phyloP scores from a whole-genome alignment of 2,888 invertebrate genomes.

The Ophion obscuratus region DNA sequence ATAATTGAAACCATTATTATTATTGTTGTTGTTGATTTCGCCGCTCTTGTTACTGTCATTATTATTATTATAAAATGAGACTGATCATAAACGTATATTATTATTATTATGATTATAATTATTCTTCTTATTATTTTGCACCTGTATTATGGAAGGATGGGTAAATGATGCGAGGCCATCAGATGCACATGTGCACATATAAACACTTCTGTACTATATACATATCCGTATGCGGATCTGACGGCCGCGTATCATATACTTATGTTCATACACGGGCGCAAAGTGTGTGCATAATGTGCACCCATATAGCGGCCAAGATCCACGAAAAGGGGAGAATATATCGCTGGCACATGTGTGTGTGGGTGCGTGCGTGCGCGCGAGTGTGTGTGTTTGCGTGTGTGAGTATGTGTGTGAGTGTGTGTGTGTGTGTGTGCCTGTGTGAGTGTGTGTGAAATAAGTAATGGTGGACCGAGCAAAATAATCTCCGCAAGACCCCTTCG shows the following conservation, averaged over 20 bases:
- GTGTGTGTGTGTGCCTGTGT: no score
- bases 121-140: no score
- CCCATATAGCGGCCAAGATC: constrained; percentile 50
- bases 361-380: background rate
- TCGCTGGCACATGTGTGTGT: constrained; percentile 14
- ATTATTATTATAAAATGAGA: no score
- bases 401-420: background rate
- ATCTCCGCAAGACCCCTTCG: constrained; percentile 40
- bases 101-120: no score
- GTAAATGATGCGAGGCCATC: no score
- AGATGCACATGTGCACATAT: background rate
- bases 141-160: no score
- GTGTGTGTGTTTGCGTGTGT: background rate
- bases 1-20: no score
- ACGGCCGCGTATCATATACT: constrained; percentile 74
- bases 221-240: constrained; percentile 68
- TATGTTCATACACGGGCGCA: constrained; percentile 76
- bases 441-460: constrained; percentile 6
- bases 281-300: constrained; percentile 66
- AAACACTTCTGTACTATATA: background rate
- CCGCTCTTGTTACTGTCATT: no score
- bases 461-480: constrained; percentile 46
- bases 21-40: no score
- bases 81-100: no score
- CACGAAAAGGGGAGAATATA: constrained; percentile 43